Evolutionary conservation across 2,888 invertebrate species (phyloP), one percentile per base, ranked within the genome.

Genomic region (Heliconius hortense): DNA sequence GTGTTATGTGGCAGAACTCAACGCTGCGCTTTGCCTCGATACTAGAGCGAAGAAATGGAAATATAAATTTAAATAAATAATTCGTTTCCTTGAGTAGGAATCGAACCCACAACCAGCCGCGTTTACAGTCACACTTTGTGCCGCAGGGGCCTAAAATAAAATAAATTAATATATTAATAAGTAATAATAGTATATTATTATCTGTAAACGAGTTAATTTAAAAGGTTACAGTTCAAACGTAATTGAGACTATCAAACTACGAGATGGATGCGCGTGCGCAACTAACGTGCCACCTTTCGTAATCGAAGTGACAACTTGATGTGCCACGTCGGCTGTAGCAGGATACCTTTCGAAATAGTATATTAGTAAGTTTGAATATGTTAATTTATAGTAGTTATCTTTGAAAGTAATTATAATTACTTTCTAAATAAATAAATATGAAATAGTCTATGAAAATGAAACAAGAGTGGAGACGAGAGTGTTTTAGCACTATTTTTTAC

Each of bases 231-330:
- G 75, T 77, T 76, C 76, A 76, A 74, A 77, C 74, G 69, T 39
- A 77, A 77, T 77, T 73, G 73, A 75, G 76, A 78, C 76, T 80
- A 78, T 79, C 68, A 73, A 74, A 76, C 74, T 73, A 74, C 53
- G 69, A 69, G 69, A 56, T 69, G 72, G 63, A 73, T 77, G 77
- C 83, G 80, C 82, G 81, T 82, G 82, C 83, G 82, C 84, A 81
- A 69, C 73, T 80, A 80, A 82, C 35, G 81, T 82, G 82, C 79
- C 81, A 82, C 81, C 81, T 87, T 86, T 87, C 85, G 84, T 86
- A 88, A 88, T 84, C 82, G 81, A 84, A 84, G 81, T 82, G 85
- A 84, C 84, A 87, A 85, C 84, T 86, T 85, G 86, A 85, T 80
- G 81, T 80, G 80, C 82, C 81, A 82, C 82, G 79, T 79, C 82